Conservation (phyloP, 2,113 vertebrate genomes). For the Petroica traversi region DNA sequence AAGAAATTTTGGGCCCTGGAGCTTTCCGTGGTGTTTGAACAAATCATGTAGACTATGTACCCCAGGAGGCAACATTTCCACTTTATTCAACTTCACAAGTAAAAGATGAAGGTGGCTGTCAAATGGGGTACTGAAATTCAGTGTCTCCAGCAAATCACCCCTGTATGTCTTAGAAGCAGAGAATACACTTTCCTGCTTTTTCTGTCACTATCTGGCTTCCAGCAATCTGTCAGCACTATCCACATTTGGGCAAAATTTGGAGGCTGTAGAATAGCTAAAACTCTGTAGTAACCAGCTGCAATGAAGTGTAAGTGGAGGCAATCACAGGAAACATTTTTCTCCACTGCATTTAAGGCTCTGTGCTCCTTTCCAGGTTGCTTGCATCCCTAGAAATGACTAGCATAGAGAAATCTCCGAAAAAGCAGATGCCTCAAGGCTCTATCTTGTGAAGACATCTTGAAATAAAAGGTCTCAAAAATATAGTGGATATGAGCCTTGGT, state of each 20-base stretch:
- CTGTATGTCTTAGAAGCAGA: not conserved
- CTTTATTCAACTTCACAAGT: conserved; percentile 35
- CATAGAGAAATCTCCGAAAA: not conserved
- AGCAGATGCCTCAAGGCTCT: not conserved
- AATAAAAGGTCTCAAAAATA: not conserved
- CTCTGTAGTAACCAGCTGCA: not conserved
- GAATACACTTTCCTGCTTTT: not conserved
- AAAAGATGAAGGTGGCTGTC: conserved; percentile 30
- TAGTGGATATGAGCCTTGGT: not conserved
- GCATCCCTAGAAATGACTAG: not conserved
- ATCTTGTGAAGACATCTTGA: not conserved
- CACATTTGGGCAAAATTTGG: not conserved
- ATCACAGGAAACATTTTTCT: not conserved
- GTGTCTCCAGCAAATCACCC: not conserved
- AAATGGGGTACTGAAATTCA: conserved; percentile 8
- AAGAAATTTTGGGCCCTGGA: not conserved
- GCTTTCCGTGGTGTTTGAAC: conserved; percentile 22
- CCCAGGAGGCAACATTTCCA: conserved; percentile 28
- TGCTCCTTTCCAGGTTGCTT: not conserved
- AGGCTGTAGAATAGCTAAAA: not conserved
- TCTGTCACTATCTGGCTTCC: not conserved
- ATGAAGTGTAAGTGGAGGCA: not conserved
- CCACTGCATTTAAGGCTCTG: not conserved
- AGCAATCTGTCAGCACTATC: not conserved
- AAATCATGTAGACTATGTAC: conserved; percentile 9